Base-by-base conservation (phyloP, 2,113 vertebrate species). In the Scalopus aquaticus region DNA sequence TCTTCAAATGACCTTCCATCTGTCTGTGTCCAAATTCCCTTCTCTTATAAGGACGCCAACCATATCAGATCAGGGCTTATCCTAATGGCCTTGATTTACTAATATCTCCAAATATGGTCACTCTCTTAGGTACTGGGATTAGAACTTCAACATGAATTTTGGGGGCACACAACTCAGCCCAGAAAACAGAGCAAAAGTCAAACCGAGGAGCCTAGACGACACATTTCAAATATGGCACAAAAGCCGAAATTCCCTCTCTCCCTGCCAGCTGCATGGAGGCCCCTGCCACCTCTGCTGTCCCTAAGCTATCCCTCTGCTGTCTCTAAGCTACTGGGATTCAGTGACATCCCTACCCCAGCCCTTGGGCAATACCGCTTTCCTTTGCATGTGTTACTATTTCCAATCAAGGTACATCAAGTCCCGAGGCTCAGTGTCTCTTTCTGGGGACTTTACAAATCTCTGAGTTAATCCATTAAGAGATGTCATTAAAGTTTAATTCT, bases 1-100 rank as follows among this genome's bases (percentile, higher is more conserved):
- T 56, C 24, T 26, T 28, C 9, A 9, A 0, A 0, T 26, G 39
- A 10, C 11, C 12, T 9, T 44, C 30, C 20, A 0, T 15, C n/a
- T 76, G 46, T 35, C 20, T 58, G 24, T 76, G n/a, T 73, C 22
- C 3, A 9, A 10, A 49, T 64, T 17, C 39, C 58, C 69, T 92
- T 64, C 65, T 69, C 46, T 79, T 82, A 13, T 1, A 89, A 73
- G 44, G 3, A 84, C 28, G 42, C 8, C 10, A 3, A 11, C 69
- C 49, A 35, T 28, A 30, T 35, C 76, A 80, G 12, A 49, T 62
- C 24, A 83, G 9, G 42, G 3, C 2, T 37, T 4, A 20, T 7
- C 15, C 3, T 5, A 5, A 46, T 73, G 46, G 83, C 51, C 10
- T 73, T 12, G 28, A 49, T 60, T 86, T 44, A 82, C 58, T 17